Conservation (phyloP, 1,140 invertebrate species). For the Euglossa dilemma region DNA sequence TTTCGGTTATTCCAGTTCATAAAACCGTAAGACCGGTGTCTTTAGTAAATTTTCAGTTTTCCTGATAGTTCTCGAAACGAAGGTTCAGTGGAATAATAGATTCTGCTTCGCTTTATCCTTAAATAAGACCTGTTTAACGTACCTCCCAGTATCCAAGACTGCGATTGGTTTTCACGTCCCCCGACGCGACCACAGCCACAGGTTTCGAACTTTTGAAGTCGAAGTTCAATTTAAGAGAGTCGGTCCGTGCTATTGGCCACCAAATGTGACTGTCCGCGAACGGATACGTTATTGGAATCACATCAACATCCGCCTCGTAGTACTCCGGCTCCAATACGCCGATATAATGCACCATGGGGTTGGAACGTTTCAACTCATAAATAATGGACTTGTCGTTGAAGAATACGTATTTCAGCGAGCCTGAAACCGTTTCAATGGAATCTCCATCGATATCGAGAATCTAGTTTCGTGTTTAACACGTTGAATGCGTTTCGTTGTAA, state of each 20-base stretch:
- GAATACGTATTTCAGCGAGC: conserved; percentile 95
- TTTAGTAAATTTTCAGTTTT: too few species aligned
- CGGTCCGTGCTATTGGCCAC: conserved; percentile 89
- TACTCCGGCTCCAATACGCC: conserved; percentile 91
- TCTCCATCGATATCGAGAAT: neutral
- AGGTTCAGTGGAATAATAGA: too few species aligned
- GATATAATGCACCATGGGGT: conserved; percentile 92
- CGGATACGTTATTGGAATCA: conserved; percentile 95
- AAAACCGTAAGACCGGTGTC: too few species aligned
- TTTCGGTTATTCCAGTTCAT: too few species aligned
- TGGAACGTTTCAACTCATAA: conserved; percentile 91
- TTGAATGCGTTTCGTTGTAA: too few species aligned
- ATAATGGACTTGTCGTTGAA: conserved; percentile 96
- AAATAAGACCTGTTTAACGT: conserved; percentile 69
- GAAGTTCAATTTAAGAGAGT: conserved; percentile 90
- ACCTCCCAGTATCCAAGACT: conserved; percentile 94
- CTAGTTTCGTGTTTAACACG: neutral
- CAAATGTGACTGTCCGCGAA: conserved; percentile 94
- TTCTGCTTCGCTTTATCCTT: neutral
- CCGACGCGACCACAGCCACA: conserved; percentile 92
- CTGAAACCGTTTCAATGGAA: conserved; percentile 77
- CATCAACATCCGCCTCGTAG: conserved; percentile 91
- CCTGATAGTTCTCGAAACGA: too few species aligned
- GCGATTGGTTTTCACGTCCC: conserved; percentile 87
- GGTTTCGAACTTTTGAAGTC: conserved; percentile 94